A percentile compares a stretch with the other conserved stretches of the same genome.
phyloP scores from a whole-genome alignment of 2,888 invertebrate genomes.

The Lottia scabra region DNA sequence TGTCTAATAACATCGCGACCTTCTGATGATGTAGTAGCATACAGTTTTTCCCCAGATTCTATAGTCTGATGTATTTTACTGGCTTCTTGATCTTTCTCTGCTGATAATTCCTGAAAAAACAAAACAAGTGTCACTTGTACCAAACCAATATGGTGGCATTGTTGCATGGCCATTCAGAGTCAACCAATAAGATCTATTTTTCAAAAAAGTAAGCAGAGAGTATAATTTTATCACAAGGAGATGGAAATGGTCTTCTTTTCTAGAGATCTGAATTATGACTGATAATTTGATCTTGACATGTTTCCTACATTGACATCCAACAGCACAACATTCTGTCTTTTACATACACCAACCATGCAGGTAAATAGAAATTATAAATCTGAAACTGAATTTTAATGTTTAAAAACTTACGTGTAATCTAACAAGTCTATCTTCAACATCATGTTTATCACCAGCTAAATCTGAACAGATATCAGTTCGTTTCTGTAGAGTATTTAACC shows the following conservation, averaged over 20 bases:
- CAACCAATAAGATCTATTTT: not conserved
- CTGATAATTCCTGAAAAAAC: constrained; percentile 79
- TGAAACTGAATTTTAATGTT: too few species aligned
- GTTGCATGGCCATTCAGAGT: not conserved
- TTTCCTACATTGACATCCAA: too few species aligned
- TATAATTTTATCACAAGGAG: too few species aligned
- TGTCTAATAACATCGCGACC: constrained; percentile 87
- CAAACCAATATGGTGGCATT: not conserved
- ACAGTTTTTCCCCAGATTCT: constrained; percentile 89
- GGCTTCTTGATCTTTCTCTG: constrained; percentile 82
- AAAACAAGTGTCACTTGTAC: not conserved
- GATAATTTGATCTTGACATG: too few species aligned
- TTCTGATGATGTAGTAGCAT: constrained; percentile 86
- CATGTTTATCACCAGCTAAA: constrained; percentile 83
- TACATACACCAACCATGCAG: too few species aligned
- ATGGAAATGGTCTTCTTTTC: too few species aligned
- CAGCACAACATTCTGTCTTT: too few species aligned
- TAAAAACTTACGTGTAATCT: constrained; percentile 62
- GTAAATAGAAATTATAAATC: too few species aligned
- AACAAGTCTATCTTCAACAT: constrained; percentile 73
- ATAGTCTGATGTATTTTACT: constrained; percentile 84
- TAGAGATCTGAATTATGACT: too few species aligned
- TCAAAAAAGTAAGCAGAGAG: too few species aligned
- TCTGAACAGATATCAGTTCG: constrained; percentile 56
- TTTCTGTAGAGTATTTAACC: constrained; percentile 51